Conservation (phyloP, 2,797 vertebrate species). For the Enteromius afrohamiltoni region DNA sequence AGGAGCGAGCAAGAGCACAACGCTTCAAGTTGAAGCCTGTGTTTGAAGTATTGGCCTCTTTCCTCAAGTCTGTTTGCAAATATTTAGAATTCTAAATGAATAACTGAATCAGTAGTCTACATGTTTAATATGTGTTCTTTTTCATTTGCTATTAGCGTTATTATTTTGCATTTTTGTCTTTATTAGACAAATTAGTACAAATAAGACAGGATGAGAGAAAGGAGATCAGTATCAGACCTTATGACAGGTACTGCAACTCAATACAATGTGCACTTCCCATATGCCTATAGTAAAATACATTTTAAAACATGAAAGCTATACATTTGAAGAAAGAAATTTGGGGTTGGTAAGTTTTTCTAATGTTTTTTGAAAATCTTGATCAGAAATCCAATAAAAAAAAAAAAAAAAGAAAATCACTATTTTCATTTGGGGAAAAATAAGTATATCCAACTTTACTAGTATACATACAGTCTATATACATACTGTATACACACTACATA, state of each 20-base stretch:
- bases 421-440: neutral
- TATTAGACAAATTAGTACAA: neutral
- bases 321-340: neutral
- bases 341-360: neutral
- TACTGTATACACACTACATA: neutral
- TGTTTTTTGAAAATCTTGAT: too few species aligned
- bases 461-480: neutral
- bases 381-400: too few species aligned
- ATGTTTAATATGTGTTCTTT: neutral
- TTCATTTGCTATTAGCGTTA: neutral
- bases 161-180: neutral
- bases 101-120: neutral
- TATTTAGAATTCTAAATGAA: constrained; percentile 13
- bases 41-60: constrained; percentile 14
- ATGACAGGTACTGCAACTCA: neutral
- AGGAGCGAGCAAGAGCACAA: constrained; percentile 22
- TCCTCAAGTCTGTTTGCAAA: constrained; percentile 3
- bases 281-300: neutral
- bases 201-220: neutral
- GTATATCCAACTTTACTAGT: neutral
- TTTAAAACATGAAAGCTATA: neutral
- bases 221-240: neutral
- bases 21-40: constrained; percentile 24
- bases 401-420: too few species aligned
- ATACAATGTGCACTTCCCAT: neutral